These are phyloP conservation scores for Myotis yumanensis DNA, from an alignment of 2,113 vertebrate genomes.

Conservation along the genomic window DNA sequence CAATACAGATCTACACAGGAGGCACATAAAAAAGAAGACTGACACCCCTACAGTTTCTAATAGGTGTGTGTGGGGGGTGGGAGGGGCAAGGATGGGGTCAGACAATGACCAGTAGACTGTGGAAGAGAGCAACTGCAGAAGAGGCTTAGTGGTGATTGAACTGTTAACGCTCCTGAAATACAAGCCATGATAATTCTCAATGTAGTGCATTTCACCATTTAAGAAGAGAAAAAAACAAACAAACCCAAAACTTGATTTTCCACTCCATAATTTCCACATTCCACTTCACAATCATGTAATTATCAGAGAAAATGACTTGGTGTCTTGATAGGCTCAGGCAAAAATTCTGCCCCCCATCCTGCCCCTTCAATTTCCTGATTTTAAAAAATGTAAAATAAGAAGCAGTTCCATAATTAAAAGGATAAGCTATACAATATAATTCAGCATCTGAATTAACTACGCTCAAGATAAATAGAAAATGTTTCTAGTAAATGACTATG, in stretches of 20 bases:
- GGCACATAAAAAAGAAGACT: background rate
- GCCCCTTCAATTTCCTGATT: background rate
- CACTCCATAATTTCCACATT: background rate
- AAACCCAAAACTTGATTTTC: background rate
- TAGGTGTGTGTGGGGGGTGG: background rate
- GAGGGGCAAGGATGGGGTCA: background rate
- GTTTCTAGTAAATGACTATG: background rate
- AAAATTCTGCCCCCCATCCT: background rate
- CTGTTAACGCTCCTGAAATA: background rate
- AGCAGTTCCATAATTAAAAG: conserved; percentile 12
- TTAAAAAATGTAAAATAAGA: conserved; percentile 8
- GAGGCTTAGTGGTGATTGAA: background rate
- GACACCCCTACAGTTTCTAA: background rate
- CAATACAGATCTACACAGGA: background rate
- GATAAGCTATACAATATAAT: background rate
- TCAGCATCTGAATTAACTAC: conserved; percentile 8
- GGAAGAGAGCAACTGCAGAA: background rate
- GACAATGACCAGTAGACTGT: background rate
- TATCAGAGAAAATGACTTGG: background rate
- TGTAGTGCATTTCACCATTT: background rate
- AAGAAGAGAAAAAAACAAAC: background rate
- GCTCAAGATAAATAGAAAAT: conserved; percentile 25
- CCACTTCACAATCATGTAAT: background rate
- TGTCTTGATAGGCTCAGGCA: background rate
- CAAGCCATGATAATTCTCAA: background rate